Base-by-base conservation (phyloP, 2,888 invertebrate species). In the Parthenolecanium corni region DNA sequence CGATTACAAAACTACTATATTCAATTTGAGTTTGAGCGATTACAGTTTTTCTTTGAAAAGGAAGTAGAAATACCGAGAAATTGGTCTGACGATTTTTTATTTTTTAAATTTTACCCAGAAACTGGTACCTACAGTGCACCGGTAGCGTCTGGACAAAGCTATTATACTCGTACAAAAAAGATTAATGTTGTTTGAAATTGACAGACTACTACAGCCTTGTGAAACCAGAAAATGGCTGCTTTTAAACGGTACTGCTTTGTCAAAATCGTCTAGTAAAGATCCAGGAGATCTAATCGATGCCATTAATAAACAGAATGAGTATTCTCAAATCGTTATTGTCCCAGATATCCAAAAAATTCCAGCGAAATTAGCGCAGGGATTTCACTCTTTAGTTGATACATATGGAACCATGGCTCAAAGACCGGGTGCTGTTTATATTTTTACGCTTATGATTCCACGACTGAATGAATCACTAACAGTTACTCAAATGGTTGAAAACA, bases 301-400 rank as follows among this genome's bases (percentile, higher is more conserved):
- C 16, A 54, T 54, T 24, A 20, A 21, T 9, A 24, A 5, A 2
- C 18, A 38, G 11, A 1, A 40, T 0, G 54, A 54, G 40, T 24
- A 42, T 11, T 18, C 38, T n/a, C 38, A 40, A 42, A 54, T 54
- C n/a, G 42, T 54, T 1, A 24, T 54, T 42, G 16, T 54, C 11
- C 38, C 54, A 1, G 54, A 54, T 40, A 6, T 54, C 21, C 54
- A 54, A 21, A 11, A 42, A 23, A 54, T 54, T 42, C 54, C 54
- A 2, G 54, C 54, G 3, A 42, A 54, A 42, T 54, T 54, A 24
- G 54, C 54, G 11, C 42, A 42, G 40, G 54, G 42, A 16, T 54
- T 54, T 42, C 54, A 54, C 38, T 54, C 24, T 14, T 21, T 54
- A 11, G 54, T 54, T 9, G 54, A 54, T 20, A 21, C 38, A 40